These are phyloP conservation scores for Acronicta alni DNA, from an alignment of 2,888 invertebrate species.

Conservation along the genomic window DNA sequence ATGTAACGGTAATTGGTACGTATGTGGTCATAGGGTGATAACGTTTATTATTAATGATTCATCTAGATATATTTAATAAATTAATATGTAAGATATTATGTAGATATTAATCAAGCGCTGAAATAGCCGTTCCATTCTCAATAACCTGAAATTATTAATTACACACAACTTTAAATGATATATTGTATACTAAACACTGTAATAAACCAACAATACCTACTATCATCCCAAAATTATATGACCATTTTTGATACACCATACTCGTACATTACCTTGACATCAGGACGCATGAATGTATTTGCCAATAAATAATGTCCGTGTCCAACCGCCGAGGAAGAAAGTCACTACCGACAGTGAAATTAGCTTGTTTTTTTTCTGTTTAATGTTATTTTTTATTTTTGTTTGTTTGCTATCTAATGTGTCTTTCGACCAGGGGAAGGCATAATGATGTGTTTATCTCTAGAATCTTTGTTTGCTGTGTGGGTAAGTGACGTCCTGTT, in stretches of 20 bases:
- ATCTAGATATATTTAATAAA: constrained; percentile 25
- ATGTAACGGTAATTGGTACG: constrained; percentile 57
- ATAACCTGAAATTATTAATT: constrained; percentile 23
- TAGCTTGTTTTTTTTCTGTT: constrained; percentile 70
- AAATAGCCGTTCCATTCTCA: constrained; percentile 45
- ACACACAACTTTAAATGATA: constrained; percentile 20
- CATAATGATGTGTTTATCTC: constrained; percentile 69
- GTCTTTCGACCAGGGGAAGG: constrained; percentile 67
- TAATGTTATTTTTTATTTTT: constrained; percentile 64
- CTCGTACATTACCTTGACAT: constrained; percentile 50
- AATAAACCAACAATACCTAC: constrained; percentile 14
- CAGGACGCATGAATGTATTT: constrained; percentile 86
- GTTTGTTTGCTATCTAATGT: constrained; percentile 84
- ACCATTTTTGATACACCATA: constrained; percentile 43
- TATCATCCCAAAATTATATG: constrained; percentile 8
- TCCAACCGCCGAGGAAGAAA: constrained; percentile 64
- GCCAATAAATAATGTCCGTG: constrained; percentile 84
- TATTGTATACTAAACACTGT: constrained; percentile 24
- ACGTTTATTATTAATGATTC: constrained; percentile 27
- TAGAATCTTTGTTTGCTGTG: constrained; percentile 68
- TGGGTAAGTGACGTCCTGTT: constrained; percentile 78
- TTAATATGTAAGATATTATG: constrained; percentile 24
- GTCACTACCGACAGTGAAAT: constrained; percentile 73
- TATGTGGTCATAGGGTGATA: constrained; percentile 51
- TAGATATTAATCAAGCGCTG: constrained; percentile 44